phyloP scores from a whole-genome alignment of 2,113 vertebrate genomes.

The Leiothrix lutea region DNA sequence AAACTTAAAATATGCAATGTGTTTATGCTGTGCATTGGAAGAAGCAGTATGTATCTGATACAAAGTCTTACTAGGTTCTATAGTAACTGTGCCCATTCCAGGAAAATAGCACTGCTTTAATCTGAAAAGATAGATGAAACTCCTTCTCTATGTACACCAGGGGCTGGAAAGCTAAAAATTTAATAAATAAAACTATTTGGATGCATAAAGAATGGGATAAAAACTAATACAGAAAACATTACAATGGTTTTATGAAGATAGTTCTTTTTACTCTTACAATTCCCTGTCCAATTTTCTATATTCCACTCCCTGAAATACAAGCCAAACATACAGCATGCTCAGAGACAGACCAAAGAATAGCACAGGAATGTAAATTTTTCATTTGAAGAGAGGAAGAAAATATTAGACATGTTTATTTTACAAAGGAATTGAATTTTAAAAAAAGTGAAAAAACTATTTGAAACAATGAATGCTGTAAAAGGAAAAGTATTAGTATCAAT shows the following conservation, averaged over 20 bases:
- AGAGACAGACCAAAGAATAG: neutral
- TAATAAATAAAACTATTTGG: neutral
- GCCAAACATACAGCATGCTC: neutral
- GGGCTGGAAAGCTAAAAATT: neutral
- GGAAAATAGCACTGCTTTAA: neutral
- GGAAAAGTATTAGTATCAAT: neutral
- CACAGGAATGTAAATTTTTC: neutral
- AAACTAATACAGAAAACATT: neutral
- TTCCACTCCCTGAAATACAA: neutral
- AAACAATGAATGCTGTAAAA: neutral
- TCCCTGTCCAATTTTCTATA: neutral
- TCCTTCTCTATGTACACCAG: neutral
- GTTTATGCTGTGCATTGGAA: neutral
- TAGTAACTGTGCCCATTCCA: neutral
- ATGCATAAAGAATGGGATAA: neutral
- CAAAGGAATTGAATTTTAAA: neutral
- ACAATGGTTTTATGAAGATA: neutral
- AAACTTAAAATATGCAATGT: neutral
- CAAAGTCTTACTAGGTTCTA: neutral
- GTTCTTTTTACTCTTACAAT: neutral
- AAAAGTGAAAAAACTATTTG: neutral
- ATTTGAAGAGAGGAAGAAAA: neutral
- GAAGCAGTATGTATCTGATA: neutral
- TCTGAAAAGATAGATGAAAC: neutral
- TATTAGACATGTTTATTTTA: neutral